Evolutionary conservation across 37 sponge, comb jelly and placozoan species (phyloP), one percentile per base, ranked within the genome.

Genomic region (Axinella damicornis): DNA sequence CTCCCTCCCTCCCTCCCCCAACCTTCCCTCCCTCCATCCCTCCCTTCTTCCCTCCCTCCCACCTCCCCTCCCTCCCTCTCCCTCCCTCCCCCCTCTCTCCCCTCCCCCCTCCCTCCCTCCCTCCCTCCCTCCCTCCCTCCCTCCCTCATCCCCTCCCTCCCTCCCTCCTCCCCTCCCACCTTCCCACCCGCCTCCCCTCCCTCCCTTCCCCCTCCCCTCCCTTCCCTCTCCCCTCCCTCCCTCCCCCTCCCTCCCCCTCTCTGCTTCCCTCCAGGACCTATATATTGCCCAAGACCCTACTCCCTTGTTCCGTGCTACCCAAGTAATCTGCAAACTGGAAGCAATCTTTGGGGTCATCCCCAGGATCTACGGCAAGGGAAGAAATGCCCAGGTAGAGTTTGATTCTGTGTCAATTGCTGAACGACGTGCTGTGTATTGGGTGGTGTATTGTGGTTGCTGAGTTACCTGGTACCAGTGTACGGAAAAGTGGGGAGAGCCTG

Each of bases 271-370:
- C 41, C 66, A 92, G 93, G 89, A 92, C 33, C 41, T 92, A 32
- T 85, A 82, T 69, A 35, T 89, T 24, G 90, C 83, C 65, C 61
- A 63, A 52, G 90, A 89, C 40, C 86, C 87, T 40, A 46, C 83
- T 32, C 90, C 94, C 20, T 40, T 89, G 36, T 82, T 79, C 69
- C 78, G 78, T 53, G 90, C 88, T 36, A 92, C 97, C 41, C 52
- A 88, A 71, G 85, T 95, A 1, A 86, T 98, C 31, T 92, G 92
- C 83, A 78, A 79, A 30, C 68, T 98, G 18, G 96, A 98, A 69
- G 63, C 89, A 22, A 86, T 94, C 74, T 98, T 78, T 89, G 99
- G 99, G 0, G 72, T 89, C 57, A 91, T 98, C n/a, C 99, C 99
- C 2, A 78, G 79, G 36, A 79, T 96, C 20, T 88, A 81, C 69